Conservation (phyloP, 1,140 invertebrate genomes). For the Dryas iulia region DNA sequence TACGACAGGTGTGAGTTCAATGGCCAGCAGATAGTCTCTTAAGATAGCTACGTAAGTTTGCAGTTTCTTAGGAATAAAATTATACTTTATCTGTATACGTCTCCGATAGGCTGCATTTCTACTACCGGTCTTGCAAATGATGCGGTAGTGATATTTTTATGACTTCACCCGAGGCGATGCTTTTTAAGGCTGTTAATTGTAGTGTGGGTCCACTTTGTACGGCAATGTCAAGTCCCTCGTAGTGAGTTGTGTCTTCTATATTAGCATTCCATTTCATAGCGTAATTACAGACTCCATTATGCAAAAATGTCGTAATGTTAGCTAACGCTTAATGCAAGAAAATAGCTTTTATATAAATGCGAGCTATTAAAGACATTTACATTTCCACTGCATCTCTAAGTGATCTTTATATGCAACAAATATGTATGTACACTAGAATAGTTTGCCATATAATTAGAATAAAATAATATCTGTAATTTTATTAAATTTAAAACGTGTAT, state of each 20-base stretch:
- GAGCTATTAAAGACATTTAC: conserved; percentile 26
- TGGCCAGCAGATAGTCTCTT: conserved; percentile 50
- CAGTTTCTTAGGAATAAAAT: conserved; percentile 54
- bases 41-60: conserved; percentile 43
- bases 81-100: conserved; percentile 44
- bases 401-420: too few relatives aligned
- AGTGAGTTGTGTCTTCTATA: conserved; percentile 8
- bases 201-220: conserved; percentile 7
- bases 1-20: conserved; percentile 71
- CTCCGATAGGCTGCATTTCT: conserved; percentile 39
- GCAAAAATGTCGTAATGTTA: conserved; percentile 34
- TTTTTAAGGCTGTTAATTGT: conserved; percentile 17
- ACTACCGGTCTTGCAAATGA: conserved; percentile 49
- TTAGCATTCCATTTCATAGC: conserved; percentile 31
- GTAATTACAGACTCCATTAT: conserved; percentile 28
- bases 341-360: conserved; percentile 23
- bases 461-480: too few relatives aligned
- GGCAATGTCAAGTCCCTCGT: conserved; percentile 23
- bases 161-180: conserved; percentile 6
- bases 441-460: too few relatives aligned
- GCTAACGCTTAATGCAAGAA: conserved; percentile 31
- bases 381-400: conserved; percentile 22
- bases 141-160: conserved; percentile 35
- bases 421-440: too few relatives aligned
- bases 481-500: too few relatives aligned